phyloP scores from a whole-genome alignment of 2,113 vertebrate genomes.

The Micronycteris hirsuta region DNA sequence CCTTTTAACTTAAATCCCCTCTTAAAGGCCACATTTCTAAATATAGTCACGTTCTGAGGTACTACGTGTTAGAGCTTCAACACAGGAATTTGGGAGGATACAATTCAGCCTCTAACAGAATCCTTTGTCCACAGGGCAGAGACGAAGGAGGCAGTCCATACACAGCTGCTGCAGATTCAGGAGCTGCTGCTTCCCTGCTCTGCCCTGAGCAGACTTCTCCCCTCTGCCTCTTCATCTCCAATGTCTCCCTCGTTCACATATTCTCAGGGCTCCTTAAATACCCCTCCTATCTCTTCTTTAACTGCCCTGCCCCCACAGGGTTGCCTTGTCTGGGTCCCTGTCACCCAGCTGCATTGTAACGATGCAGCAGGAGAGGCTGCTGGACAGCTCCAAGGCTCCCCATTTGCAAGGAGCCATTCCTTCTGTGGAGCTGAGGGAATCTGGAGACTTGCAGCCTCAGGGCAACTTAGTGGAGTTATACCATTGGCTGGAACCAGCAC shows the following conservation, averaged over 20 bases:
- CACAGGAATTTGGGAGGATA: neutral
- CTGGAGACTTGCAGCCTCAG: rapidly evolving
- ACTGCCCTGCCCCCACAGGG: neutral
- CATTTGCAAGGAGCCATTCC: neutral
- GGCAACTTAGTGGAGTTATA: rapidly evolving
- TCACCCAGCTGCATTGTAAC: neutral
- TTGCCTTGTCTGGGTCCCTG: too few relatives aligned
- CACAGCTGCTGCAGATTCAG: too few relatives aligned
- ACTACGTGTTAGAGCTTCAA: too few relatives aligned
- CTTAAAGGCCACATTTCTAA: neutral
- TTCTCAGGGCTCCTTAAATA: neutral
- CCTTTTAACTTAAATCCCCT: neutral
- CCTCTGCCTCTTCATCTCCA: neutral
- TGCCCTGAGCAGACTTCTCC: neutral
- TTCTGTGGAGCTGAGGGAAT: neutral
- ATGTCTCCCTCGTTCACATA: neutral
- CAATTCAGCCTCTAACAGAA: neutral
- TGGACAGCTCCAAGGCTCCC: neutral
- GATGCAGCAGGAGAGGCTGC: neutral
- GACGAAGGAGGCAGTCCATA: neutral
- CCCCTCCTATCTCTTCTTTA: neutral
- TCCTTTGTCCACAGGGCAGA: neutral
- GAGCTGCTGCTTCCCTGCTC: neutral
- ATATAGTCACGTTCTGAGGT: neutral
- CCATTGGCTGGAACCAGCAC: rapidly evolving